A percentile compares a stretch with the other conserved stretches of the same genome.
Conservation (phyloP, 2,888 invertebrate genomes). For the Ferrisia virgata region DNA sequence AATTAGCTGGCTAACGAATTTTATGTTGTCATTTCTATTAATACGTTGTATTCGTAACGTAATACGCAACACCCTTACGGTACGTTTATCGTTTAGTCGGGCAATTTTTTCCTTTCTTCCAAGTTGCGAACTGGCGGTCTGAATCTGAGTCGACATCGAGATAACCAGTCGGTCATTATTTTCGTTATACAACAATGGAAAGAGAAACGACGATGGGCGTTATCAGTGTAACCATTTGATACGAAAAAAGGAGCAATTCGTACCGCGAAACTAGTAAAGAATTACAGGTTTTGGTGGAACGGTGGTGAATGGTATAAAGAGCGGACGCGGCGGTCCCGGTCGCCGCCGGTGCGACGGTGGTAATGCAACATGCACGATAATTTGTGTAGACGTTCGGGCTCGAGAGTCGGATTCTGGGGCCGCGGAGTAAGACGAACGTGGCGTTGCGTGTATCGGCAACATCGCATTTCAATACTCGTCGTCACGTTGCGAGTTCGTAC, state of each 20-base stretch:
- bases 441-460: not conserved
- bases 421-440: not conserved
- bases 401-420: not conserved
- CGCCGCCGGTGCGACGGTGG: slow-evolving; percentile 6
- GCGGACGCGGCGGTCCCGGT: not conserved
- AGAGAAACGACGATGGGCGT: not conserved
- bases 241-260: not conserved
- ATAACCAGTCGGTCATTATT: not conserved
- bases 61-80: not conserved
- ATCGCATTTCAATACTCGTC: not conserved
- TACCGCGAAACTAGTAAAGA: not conserved
- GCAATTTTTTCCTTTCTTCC: not conserved
- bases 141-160: not conserved
- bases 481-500: slow-evolving; percentile 5
- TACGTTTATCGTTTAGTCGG: not conserved
- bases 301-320: not conserved
- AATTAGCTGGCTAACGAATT: not conserved
- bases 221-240: slow-evolving; percentile 16
- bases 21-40: not conserved
- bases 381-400: not conserved
- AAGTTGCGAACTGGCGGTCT: not conserved
- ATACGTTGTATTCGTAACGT: not conserved
- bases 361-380: not conserved
- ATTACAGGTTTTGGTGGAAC: slow-evolving; percentile 25
- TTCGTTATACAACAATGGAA: not conserved